Base-by-base conservation (phyloP, 2,888 invertebrate species). In the Drosophila atripex region DNA sequence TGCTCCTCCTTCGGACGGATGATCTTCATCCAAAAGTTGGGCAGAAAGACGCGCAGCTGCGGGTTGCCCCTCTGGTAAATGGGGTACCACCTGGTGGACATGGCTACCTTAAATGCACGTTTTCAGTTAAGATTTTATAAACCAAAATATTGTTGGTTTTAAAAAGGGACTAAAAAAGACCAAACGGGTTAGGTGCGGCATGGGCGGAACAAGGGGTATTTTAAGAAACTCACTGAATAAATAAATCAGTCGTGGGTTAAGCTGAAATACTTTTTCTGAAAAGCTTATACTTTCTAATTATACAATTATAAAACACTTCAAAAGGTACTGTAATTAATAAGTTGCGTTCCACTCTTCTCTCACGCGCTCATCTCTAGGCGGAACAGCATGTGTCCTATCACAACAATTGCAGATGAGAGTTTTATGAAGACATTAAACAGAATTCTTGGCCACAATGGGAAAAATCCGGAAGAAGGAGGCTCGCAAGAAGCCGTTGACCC, bases 1-100 rank as follows among this genome's bases (percentile, higher is more conserved):
- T 95, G 94, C 32, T 93, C 93, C 18, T 93, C 91, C 3, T 90
- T 86, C 1, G 97, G 95, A 57, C 94, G 93, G 0, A 99, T 94
- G 16, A 99, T 88, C 92, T 98, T 99, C 95, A 99, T 95, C 97
- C 98, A 99, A 92, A 99, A 99, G 91, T 99, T 97, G 0, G 99
- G 99, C 32, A 99, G 92, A 91, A 97, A 98, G 9, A 99, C 93
- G 64, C 99, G 93, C 32, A 97, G 92, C 89, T 99, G 99, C n/a
- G 99, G 99, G 91, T 97, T 97, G 12, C 99, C 99, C 90, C 94
- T 94, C 91, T 96, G 96, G 91, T 97, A 98, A 35, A 98, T 88
- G 1, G 98, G 98, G 92, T 98, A 98, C 94, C 97, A 92, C 14
- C 92, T 89, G 3, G 88, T 88, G 18, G 92, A 92, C 92, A 92